Base-by-base conservation (phyloP, 2,113 vertebrate genomes). In the Ammospiza caudacuta region DNA sequence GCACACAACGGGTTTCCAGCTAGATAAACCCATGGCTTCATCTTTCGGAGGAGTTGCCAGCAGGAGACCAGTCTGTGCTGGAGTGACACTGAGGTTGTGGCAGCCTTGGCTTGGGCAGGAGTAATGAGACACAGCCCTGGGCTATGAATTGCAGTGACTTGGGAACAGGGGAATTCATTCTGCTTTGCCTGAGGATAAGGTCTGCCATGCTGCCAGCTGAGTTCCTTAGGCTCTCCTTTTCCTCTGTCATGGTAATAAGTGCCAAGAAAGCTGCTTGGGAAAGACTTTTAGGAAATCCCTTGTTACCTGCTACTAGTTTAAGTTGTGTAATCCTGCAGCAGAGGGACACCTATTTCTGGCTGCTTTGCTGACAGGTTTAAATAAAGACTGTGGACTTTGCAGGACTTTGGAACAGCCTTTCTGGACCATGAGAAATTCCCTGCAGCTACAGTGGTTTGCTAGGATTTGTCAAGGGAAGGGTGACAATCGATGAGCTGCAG, bases 151-250 rank as follows among this genome's bases (percentile, higher is more conserved):
- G 52, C 90, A 81, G 39, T 70, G 90, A 77, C 77, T 94, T 73
- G 95, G 96, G 72, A 94, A 39, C 0, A 33, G 37, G 86, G 85
- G 83, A 94, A 91, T 93, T 96, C 67, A 16, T 88, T 94, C 94
- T 97, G 95, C 92, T 95, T 91, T 87, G 95, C 97, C 96, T 62
- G 82, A 94, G 93, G 97, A 95, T 93, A 86, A 95, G 97, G 96
- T 96, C 97, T 96, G 93, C 95, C 81, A 17, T 61, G 92, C 96
- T 97, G 97, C 85, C 94, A 96, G 89, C 89, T 57, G 61, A 83
- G 94, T 75, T 95, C 85, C 96, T 94, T 33, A 90, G 52, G 28
- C 70, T 76, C 83, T 72, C 24, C 3, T 68, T 73, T 93, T 35
- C 74, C 77, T 96, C 96, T 94, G 87, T 90, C 91, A 94, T 91